Percentiles rank a stretch among this genome's conserved stretches.
These are phyloP conservation scores for Nomada hirtipes DNA, from an alignment of 2,888 invertebrate species.

Conservation along the genomic window DNA sequence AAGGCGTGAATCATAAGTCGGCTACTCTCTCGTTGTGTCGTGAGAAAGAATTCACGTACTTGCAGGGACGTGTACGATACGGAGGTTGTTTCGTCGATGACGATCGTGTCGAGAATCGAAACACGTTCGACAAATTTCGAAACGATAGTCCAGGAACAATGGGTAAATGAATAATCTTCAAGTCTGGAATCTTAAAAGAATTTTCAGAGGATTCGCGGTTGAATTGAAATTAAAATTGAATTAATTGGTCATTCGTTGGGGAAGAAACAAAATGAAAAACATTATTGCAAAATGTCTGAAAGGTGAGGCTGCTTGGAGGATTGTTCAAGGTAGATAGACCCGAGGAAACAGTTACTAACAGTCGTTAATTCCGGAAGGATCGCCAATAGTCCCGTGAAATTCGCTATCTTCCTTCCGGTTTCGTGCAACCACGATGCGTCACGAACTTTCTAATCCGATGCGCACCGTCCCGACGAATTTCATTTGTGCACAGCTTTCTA, in stretches of 20 bases:
- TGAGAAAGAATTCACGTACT: slow-evolving; percentile 60
- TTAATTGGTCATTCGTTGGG: too few species aligned
- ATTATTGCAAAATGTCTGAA: not conserved
- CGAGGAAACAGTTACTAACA: not conserved
- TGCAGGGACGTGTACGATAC: slow-evolving; percentile 3
- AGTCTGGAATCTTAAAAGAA: too few species aligned
- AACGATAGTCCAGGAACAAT: too few species aligned
- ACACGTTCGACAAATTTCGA: too few species aligned
- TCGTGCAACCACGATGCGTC: slow-evolving; percentile 32
- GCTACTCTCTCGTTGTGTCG: slow-evolving; percentile 23
- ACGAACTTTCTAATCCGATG: slow-evolving; percentile 39
- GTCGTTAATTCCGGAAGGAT: not conserved
- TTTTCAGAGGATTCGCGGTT: too few species aligned
- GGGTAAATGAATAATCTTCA: too few species aligned
- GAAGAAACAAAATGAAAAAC: too few species aligned
- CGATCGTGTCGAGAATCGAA: slow-evolving; percentile 6
- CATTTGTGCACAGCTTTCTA: slow-evolving; percentile 16
- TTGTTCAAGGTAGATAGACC: not conserved
- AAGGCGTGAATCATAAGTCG: slow-evolving; percentile 61
- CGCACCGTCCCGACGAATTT: not conserved
- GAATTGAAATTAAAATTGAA: too few species aligned
- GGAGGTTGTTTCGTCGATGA: slow-evolving; percentile 22
- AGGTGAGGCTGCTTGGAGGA: not conserved
- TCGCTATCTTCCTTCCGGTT: slow-evolving; percentile 28
- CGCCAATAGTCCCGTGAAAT: slow-evolving; percentile 18